Conservation (phyloP, 1,140 invertebrate genomes). For the Aphidius gifuensis region DNA sequence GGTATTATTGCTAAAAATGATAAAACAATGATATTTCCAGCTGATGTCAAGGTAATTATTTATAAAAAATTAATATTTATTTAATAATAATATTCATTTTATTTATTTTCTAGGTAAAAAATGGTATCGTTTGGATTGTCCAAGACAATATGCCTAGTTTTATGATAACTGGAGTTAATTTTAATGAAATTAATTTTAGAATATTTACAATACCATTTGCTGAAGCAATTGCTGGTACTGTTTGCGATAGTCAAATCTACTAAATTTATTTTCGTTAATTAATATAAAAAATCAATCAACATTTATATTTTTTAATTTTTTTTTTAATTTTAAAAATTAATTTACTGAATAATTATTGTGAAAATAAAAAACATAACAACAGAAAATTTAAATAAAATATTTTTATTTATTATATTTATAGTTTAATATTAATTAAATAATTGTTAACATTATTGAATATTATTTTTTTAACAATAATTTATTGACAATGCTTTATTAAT, state of each 20-base stretch:
- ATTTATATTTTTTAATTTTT: too few species aligned
- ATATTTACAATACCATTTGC: conserved; percentile 67
- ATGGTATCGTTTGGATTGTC: conserved; percentile 65
- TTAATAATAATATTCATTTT: not conserved
- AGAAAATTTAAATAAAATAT: too few species aligned
- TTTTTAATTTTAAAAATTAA: too few species aligned
- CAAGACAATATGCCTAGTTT: conserved; percentile 79
- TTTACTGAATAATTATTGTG: too few species aligned
- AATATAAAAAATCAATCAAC: too few species aligned
- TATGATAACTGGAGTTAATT: conserved; percentile 67
- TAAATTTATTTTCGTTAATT: too few species aligned
- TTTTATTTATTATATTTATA: too few species aligned
- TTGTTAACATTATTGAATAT: too few species aligned
- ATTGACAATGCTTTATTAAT: too few species aligned
- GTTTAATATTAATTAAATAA: too few species aligned
- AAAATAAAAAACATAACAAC: too few species aligned
- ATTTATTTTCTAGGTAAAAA: conserved; percentile 34
- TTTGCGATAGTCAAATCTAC: conserved; percentile 57
- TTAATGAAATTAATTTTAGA: conserved; percentile 74
- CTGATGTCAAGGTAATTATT: conserved; percentile 67
- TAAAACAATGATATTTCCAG: conserved; percentile 70
- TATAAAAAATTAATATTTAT: not conserved
- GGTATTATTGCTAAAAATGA: conserved; percentile 73
- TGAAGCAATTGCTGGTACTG: conserved; percentile 65
- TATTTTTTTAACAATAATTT: too few species aligned